Conservation (phyloP, 92 coral and sea anemone species). For the Epizoanthus fatuus region DNA sequence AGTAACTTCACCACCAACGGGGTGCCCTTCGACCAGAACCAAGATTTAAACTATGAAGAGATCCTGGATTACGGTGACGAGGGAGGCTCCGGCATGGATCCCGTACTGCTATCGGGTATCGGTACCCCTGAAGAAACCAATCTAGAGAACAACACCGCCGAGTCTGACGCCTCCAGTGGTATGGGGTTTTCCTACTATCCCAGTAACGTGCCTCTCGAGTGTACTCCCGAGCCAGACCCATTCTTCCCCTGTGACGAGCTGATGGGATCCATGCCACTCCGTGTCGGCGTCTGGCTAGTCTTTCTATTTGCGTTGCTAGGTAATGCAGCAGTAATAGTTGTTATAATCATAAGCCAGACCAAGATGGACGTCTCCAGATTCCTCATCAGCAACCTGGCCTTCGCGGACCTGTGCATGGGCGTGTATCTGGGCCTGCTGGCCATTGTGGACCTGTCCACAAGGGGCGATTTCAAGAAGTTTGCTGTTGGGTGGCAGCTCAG, state of each 20-base stretch:
- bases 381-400: constrained; percentile 89
- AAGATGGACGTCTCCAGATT: constrained; percentile 95
- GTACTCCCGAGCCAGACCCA: constrained; percentile 95
- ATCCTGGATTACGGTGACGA: constrained; percentile 39
- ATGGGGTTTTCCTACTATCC: not conserved
- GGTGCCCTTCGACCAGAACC: constrained; percentile 28
- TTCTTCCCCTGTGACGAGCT: constrained; percentile 98
- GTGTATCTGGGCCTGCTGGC: constrained; percentile 95
- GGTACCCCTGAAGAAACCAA: not conserved
- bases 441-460: constrained; percentile 90
- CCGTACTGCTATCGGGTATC: not conserved
- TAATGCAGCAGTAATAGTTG: constrained; percentile 89
- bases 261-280: constrained; percentile 91
- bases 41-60: constrained; percentile 30
- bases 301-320: constrained; percentile 94
- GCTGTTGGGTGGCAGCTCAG: constrained; percentile 97
- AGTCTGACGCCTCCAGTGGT: not conserved
- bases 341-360: constrained; percentile 86
- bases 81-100: constrained; percentile 23
- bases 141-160: not conserved
- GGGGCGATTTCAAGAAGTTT: constrained; percentile 82
- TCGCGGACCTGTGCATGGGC: constrained; percentile 98
- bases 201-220: constrained; percentile 48
- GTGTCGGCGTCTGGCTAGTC: constrained; percentile 98
- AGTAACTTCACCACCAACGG: constrained; percentile 23